Evolutionary conservation across 2,113 vertebrate species (phyloP), one percentile per base, ranked within the genome.

Genomic region (Coryphaenoides rupestris): DNA sequence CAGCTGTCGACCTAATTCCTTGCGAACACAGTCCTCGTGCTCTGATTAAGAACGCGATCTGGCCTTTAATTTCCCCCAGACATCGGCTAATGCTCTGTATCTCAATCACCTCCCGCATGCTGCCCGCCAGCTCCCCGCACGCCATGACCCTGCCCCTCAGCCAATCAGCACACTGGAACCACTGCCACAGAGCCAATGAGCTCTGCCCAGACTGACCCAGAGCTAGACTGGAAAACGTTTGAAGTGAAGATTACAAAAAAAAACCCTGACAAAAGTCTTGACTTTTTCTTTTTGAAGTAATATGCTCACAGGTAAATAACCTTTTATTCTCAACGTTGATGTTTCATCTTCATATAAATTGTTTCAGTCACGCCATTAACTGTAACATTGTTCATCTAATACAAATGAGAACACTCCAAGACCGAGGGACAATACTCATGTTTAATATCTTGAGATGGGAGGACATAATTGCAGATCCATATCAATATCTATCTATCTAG

Each of bases 1-100:
- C 95, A 96, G 94, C 94, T 96, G 94, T 95, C 92, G 91, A 91
- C 92, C 92, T 96, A 94, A 95, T 95, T 95, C 93, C 92, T 93
- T 81, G 81, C 88, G 92, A 94, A 94, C 92, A 89, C 92, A 89
- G 92, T 87, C 94, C 93, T 95, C 93, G 93, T 94, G 94, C 92
- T 93, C 93, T 94, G 93, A 95, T 96, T 95, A 95, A 94, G 93
- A 93, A 93, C 93, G 93, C 92, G 93, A 94, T 94, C 92, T 92
- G 93, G 92, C 92, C 92, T 94, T 92, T 92, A 94, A 93, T 94
- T 95, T 95, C 90, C 91, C 93, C 89, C 89, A 94, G 94, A 93
- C 95, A 94, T 92, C 88, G 81, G 91, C 89, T 95, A 94, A 93
- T 94, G 91, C 89, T 93, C 89, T 93, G 85, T 93, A 90, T 95